Evolutionary conservation across 2,888 invertebrate genomes (phyloP), one percentile per base, ranked within the genome.

Genomic region (Melieria picta): DNA sequence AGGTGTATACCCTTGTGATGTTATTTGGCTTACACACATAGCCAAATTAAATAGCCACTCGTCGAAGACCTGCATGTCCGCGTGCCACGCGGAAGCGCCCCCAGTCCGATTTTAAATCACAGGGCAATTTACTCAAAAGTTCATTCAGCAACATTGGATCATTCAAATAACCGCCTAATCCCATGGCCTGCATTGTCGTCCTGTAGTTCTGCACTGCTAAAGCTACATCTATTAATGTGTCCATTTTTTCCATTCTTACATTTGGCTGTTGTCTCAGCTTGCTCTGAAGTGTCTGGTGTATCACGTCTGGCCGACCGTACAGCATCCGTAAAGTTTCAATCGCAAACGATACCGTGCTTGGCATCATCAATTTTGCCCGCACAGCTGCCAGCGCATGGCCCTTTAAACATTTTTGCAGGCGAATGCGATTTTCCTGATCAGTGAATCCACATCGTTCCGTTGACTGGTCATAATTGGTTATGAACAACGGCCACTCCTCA

Each of bases 311-410:
- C 9, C 64, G 30, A 7, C 50, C 52, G 42, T 52, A 64, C 4
- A 64, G 52, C 50, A 64, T 64, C 1, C 62, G 4, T n/a, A 62
- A 46, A 9, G 67, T 67, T 50, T 67, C 60, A 7, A 67, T 67
- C 9, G 72, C 68, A 64, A 60, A 58, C 30, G 57, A 13, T 7
- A 69, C 72, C 9, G 72, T 68, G 6, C 46, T 52, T 4, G 68
- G 72, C 68, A 72, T 69, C 62, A 72, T 69, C 3, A 72, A 11
- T 30, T 69, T 69, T 47, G 62, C 69, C 47, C 69, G 61, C n/a
- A 69, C 69, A 11, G 69, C 58, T 11, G 65, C 63, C 4, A 69
- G 11, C 6, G 62, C 72, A 16, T 13, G 6, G 10, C 60, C 60
- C 11, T 48, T 65, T 43, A 72, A 61, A 57, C 68, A 65, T 42